phyloP scores from a whole-genome alignment of 2,888 invertebrate species.

The Hybos culiciformis region DNA sequence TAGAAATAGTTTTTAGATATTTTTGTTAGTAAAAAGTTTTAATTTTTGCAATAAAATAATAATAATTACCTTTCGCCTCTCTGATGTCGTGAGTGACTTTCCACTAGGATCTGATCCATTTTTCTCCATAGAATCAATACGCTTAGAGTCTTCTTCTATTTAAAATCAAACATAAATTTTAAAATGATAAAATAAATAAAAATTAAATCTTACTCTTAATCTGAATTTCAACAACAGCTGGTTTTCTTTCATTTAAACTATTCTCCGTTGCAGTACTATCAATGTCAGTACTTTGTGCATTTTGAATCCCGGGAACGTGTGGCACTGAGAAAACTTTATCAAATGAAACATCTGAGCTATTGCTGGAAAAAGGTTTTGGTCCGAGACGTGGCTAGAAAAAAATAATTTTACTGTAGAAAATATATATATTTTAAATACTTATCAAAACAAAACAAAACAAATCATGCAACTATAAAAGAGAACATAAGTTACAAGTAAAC shows the following conservation, averaged over 20 bases:
- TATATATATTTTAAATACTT: background rate
- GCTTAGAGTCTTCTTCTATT: conserved; percentile 20
- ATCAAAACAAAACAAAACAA: too few species aligned
- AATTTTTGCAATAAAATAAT: background rate
- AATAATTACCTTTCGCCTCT: conserved; percentile 51
- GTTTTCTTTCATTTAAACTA: background rate
- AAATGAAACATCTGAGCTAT: conserved; percentile 62
- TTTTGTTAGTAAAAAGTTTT: background rate
- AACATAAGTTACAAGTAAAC: too few species aligned
- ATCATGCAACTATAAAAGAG: too few species aligned
- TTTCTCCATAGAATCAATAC: conserved; percentile 9
- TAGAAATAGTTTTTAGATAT: background rate
- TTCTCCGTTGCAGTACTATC: background rate
- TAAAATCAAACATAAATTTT: too few species aligned
- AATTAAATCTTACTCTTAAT: conserved; percentile 39
- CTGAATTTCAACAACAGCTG: conserved; percentile 30
- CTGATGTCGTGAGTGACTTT: conserved; percentile 66
- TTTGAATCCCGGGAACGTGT: conserved; percentile 43
- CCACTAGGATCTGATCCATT: conserved; percentile 39
- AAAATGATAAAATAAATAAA: background rate
- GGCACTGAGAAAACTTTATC: conserved; percentile 74
- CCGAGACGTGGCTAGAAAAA: conserved; percentile 61
- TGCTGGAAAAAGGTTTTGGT: conserved; percentile 73
- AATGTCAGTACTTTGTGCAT: conserved; percentile 8
- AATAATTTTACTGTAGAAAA: background rate